phyloP scores from a whole-genome alignment of 2,797 vertebrate species.

The Thaleichthys pacificus region DNA sequence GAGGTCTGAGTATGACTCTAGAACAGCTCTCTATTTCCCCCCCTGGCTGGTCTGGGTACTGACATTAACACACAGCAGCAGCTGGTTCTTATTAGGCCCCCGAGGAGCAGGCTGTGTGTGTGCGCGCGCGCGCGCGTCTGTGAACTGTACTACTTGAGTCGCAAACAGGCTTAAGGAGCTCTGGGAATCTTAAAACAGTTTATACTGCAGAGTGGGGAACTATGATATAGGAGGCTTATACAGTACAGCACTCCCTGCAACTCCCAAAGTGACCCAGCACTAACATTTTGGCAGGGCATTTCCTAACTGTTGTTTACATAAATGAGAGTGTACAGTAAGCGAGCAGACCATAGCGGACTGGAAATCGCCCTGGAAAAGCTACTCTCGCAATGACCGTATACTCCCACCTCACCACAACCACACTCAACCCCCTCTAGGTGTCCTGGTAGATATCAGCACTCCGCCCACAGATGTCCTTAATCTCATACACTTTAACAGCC shows the following conservation, averaged over 20 bases:
- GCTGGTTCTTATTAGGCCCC: conserved; percentile 30
- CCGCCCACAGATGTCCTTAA: conserved; percentile 13
- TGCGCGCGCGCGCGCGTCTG: background rate
- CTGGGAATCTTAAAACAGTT: conserved; percentile 37
- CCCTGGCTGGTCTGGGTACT: conserved; percentile 27
- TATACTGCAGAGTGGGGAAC: conserved; percentile 32
- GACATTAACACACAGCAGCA: conserved; percentile 2
- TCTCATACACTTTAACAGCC: conserved; percentile 4
- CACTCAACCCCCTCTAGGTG: conserved; percentile 21
- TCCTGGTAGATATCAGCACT: conserved; percentile 15
- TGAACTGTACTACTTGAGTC: conserved; percentile 18
- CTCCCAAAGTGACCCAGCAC: conserved; percentile 26
- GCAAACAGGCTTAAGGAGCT: conserved; percentile 21
- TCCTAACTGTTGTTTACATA: conserved; percentile 53
- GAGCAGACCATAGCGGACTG: conserved; percentile 20
- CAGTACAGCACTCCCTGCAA: conserved; percentile 5
- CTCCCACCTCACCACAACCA: conserved; percentile 13
- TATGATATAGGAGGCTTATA: conserved; percentile 27
- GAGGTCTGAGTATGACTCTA: background rate
- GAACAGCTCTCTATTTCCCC: conserved; percentile 36
- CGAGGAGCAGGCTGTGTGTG: conserved; percentile 5
- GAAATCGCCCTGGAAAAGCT: conserved; percentile 22
- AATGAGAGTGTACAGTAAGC: conserved; percentile 25
- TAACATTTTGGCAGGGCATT: conserved; percentile 62
- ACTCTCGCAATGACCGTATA: conserved; percentile 27